Evolutionary conservation across 2,888 invertebrate genomes (phyloP).

Genomic region (Nomada fucata): DNA sequence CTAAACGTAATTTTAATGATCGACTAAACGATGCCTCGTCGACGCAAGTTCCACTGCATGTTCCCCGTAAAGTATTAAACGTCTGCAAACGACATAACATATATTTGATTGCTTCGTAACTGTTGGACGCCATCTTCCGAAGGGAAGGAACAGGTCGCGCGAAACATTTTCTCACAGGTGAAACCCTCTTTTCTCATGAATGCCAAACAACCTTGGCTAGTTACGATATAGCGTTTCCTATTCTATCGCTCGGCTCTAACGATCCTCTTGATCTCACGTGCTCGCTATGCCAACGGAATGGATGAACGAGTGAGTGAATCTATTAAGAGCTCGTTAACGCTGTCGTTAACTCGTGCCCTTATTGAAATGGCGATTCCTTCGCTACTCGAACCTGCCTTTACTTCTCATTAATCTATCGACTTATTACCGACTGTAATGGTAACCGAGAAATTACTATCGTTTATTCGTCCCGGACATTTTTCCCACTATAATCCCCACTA

Average conservation of each 20-base stretch:
- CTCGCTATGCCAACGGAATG: background rate
- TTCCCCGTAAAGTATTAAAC: too few relatives aligned
- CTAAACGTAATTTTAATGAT: too few relatives aligned
- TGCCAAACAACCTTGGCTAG: background rate
- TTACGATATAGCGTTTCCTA: background rate
- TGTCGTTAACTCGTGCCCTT: slow-evolving; percentile 25
- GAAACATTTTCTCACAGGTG: too few relatives aligned
- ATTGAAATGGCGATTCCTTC: slow-evolving; percentile 2
- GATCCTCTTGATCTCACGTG: background rate
- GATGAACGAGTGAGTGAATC: slow-evolving; percentile 10
- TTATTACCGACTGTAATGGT: background rate
- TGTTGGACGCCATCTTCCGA: too few relatives aligned
- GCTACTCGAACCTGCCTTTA: background rate
- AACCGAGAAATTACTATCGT: background rate
- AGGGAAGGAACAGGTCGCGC: too few relatives aligned
- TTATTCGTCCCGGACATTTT: background rate
- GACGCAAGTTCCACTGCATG: too few relatives aligned
- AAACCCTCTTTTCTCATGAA: too few relatives aligned
- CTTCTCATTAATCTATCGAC: background rate
- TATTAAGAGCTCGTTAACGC: slow-evolving; percentile 21
- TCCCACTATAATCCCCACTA: background rate
- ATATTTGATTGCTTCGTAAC: too few relatives aligned
- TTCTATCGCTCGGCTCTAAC: background rate
- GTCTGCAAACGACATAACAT: too few relatives aligned
- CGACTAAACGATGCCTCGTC: too few relatives aligned